Evolutionary conservation across 2,797 vertebrate species (phyloP).

Genomic region (Falco concolor): DNA sequence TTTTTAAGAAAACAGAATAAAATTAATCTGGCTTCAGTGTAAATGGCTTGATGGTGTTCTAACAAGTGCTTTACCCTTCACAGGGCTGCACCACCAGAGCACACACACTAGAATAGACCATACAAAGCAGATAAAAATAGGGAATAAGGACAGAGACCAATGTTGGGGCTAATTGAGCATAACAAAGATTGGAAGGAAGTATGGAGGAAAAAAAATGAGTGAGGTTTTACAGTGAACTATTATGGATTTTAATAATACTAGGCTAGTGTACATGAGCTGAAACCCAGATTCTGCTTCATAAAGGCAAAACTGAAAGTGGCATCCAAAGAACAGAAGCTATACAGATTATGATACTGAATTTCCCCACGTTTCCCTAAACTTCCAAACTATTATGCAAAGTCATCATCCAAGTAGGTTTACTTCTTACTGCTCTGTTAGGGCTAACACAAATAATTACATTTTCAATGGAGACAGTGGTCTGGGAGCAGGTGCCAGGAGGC

Average conservation of each 20-base stretch:
- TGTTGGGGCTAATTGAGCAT: neutral
- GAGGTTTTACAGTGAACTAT: neutral
- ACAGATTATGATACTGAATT: neutral
- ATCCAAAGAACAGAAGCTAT: neutral
- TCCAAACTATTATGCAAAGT: neutral
- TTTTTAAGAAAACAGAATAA: neutral
- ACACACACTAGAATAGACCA: accelerated
- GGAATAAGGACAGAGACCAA: neutral
- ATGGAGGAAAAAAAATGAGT: neutral
- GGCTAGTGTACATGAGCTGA: neutral
- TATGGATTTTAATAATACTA: neutral
- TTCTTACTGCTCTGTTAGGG: neutral
- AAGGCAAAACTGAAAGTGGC: neutral
- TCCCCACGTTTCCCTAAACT: neutral
- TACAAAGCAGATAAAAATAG: neutral
- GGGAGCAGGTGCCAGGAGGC: neutral
- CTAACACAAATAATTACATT: neutral
- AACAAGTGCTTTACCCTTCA: neutral
- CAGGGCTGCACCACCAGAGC: neutral
- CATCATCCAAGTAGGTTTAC: neutral
- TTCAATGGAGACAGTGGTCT: neutral
- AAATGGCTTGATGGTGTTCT: neutral
- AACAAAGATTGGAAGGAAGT: neutral
- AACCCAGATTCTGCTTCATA: neutral
- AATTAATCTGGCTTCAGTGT: neutral